Conservation (phyloP, 2,113 vertebrate species). For the Phylloscopus trochiloides region DNA sequence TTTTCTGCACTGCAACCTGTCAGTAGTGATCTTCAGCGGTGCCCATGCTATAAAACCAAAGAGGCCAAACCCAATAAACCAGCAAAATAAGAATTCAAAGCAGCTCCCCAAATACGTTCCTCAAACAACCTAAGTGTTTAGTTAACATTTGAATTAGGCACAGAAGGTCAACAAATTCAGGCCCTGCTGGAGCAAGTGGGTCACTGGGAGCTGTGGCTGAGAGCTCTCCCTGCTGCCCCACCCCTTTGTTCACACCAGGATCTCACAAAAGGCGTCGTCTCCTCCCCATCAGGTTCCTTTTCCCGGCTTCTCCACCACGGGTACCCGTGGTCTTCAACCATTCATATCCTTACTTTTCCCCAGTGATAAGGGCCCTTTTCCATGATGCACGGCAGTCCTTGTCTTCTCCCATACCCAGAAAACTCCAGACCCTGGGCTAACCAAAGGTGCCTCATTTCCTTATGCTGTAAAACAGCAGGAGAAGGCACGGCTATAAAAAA, state of each 20-base stretch:
- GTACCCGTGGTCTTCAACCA: background rate
- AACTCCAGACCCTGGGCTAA: background rate
- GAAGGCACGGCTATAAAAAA: background rate
- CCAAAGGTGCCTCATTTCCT: background rate
- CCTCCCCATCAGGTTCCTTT: background rate
- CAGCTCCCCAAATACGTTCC: background rate
- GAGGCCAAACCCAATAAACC: accelerated
- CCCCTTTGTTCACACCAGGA: background rate
- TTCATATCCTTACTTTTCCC: background rate
- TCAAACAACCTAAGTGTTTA: background rate
- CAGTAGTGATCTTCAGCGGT: background rate
- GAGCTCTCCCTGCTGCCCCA: background rate
- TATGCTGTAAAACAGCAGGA: background rate
- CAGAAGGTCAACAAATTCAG: background rate
- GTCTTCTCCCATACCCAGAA: background rate
- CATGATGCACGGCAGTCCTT: background rate
- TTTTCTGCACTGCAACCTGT: background rate
- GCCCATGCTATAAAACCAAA: accelerated
- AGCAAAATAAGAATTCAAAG: background rate
- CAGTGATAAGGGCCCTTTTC: background rate
- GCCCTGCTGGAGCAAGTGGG: background rate
- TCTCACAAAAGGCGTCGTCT: background rate
- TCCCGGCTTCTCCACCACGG: background rate
- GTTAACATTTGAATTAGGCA: background rate
- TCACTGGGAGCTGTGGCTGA: background rate